A percentile compares a stretch with the other conserved stretches of the same genome.
Conservation (phyloP, 2,113 vertebrate genomes). For the Dunckerocampus dactyliophorus region DNA sequence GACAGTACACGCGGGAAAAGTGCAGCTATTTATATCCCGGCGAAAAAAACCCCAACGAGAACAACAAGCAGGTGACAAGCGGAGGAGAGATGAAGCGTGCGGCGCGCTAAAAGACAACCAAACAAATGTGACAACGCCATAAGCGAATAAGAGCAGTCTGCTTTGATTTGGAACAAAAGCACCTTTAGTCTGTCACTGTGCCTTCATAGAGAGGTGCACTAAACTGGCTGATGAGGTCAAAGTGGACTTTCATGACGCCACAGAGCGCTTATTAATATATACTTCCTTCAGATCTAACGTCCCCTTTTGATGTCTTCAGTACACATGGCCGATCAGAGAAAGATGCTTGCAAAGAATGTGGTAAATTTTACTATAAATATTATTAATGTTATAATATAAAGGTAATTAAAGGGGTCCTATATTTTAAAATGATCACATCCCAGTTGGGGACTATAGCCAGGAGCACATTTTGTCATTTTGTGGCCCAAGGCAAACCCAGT, state of each 20-base stretch:
- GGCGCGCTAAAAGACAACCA: slow-evolving; percentile 46
- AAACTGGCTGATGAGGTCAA: slow-evolving; percentile 44
- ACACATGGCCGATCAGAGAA: background rate
- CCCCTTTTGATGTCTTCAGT: background rate
- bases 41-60: background rate
- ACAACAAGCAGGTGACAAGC: slow-evolving; percentile 55
- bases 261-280: slow-evolving; percentile 2
- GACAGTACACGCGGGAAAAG: slow-evolving; percentile 59
- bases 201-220: slow-evolving; percentile 37
- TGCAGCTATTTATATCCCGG: slow-evolving; percentile 64
- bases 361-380: background rate
- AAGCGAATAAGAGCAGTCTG: slow-evolving; percentile 33
- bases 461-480: too few species aligned
- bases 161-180: slow-evolving; percentile 24
- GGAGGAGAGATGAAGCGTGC: slow-evolving; percentile 43
- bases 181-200: slow-evolving; percentile 36
- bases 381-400: too few species aligned
- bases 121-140: slow-evolving; percentile 51
- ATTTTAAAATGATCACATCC: too few species aligned
- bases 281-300: background rate
- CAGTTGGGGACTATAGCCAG: too few species aligned
- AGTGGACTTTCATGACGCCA: slow-evolving; percentile 38
- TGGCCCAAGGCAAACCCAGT: too few species aligned
- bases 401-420: too few species aligned
- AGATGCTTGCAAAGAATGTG: background rate